Conservation (phyloP, 2,797 vertebrate species). For the Ciconia nigra region DNA sequence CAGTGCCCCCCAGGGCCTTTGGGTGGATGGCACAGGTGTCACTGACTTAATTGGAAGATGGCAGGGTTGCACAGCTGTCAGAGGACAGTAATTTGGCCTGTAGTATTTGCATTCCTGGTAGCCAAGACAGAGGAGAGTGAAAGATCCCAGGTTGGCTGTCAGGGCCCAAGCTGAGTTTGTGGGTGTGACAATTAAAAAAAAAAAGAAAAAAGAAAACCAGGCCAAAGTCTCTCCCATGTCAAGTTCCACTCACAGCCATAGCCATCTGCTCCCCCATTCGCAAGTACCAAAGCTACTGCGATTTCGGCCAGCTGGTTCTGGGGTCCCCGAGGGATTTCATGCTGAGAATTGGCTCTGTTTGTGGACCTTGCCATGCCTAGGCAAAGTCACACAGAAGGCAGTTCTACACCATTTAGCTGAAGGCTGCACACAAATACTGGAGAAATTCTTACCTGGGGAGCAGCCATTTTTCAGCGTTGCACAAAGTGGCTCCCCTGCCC, state of each 20-base stretch:
- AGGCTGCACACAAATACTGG: background rate
- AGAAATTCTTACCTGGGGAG: background rate
- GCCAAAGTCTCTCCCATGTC: background rate
- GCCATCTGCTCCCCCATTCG: slow-evolving; percentile 20
- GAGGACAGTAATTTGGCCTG: background rate
- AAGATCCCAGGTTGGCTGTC: background rate
- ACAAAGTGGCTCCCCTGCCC: background rate
- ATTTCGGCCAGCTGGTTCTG: background rate
- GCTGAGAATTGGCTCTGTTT: background rate
- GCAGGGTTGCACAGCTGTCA: background rate
- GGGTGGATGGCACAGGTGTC: background rate
- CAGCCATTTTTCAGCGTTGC: background rate
- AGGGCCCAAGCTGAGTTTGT: background rate
- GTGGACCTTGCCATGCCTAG: background rate
- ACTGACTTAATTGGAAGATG: slow-evolving; percentile 8
- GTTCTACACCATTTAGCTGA: background rate
- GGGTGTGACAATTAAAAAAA: background rate
- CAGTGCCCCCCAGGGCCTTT: background rate
- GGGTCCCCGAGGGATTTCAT: background rate
- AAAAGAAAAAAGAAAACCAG: background rate
- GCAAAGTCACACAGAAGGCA: background rate
- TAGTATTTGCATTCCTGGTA: background rate
- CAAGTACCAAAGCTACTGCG: background rate
- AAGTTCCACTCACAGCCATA: background rate
- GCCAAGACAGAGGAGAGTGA: background rate